These are phyloP conservation scores for Tiliqua scincoides DNA, from an alignment of 2,113 vertebrate species.

Conservation along the genomic window DNA sequence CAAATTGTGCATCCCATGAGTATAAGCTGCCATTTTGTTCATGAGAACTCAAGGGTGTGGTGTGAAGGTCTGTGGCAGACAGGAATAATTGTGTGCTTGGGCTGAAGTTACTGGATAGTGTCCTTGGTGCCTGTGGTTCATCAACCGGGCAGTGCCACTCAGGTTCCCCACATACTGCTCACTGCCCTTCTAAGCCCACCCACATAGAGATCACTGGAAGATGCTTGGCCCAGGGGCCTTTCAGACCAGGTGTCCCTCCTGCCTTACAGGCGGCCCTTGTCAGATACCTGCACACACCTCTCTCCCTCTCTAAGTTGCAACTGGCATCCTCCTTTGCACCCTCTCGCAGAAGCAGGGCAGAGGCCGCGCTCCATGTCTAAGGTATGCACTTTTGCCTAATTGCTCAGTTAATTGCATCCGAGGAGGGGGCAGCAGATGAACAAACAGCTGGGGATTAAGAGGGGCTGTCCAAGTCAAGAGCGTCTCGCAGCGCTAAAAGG, in stretches of 20 bases:
- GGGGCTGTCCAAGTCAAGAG: constrained; percentile 49
- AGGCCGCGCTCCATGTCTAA: constrained; percentile 52
- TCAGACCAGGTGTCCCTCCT: background rate
- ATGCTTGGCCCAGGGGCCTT: background rate
- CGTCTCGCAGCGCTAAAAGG: constrained; percentile 23
- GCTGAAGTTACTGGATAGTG: background rate
- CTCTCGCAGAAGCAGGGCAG: constrained; percentile 50
- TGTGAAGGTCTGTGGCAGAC: background rate
- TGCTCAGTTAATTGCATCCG: constrained; percentile 70
- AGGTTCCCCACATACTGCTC: no score
- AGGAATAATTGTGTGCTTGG: background rate
- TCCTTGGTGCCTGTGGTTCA: background rate
- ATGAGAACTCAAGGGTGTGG: background rate
- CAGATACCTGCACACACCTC: constrained; percentile 53
- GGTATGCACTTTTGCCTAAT: constrained; percentile 70
- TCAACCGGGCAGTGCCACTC: background rate
- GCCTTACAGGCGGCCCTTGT: constrained; percentile 33
- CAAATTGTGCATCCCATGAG: background rate
- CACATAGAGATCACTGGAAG: no score
- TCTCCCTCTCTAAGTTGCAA: constrained; percentile 29
- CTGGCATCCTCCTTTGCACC: background rate
- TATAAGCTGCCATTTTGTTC: no score
- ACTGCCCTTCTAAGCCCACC: no score
- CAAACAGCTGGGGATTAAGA: constrained; percentile 64
- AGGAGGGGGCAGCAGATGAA: constrained; percentile 33